Conservation (phyloP, 2,797 vertebrate species). For the Bryconaethiops microstoma region DNA sequence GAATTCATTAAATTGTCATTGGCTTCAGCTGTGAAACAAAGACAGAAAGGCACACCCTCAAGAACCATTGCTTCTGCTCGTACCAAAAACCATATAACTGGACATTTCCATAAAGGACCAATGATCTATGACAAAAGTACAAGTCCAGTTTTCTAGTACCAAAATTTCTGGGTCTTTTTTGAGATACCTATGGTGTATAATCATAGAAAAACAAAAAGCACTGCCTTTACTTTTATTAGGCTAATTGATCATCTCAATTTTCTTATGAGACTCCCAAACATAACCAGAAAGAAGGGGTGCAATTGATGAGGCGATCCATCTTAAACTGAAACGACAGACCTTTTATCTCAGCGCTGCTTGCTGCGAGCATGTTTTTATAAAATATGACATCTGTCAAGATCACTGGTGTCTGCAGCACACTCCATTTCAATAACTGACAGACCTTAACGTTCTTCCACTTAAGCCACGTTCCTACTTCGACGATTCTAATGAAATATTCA, state of each 20-base stretch:
- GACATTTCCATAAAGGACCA: too few species aligned
- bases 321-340: slow-evolving; percentile 48
- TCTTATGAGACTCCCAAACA: background rate
- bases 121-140: too few species aligned
- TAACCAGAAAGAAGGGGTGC: slow-evolving; percentile 21
- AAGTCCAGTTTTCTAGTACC: too few species aligned
- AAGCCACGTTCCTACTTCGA: slow-evolving; percentile 36
- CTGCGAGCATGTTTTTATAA: slow-evolving; percentile 38
- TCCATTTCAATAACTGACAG: slow-evolving; percentile 46
- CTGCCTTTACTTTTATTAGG: background rate
- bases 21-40: too few species aligned
- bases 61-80: too few species aligned
- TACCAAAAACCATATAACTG: too few species aligned
- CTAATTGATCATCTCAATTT: background rate
- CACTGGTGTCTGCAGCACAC: slow-evolving; percentile 26
- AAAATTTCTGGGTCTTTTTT: too few species aligned
- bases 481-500: slow-evolving; percentile 60
- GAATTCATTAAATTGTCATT: too few species aligned
- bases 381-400: slow-evolving; percentile 53
- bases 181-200: background rate
- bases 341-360: slow-evolving; percentile 45
- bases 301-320: slow-evolving; percentile 36
- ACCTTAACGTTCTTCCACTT: slow-evolving; percentile 19
- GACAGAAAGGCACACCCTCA: too few species aligned
- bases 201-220: slow-evolving; percentile 3